Percentiles rank a stretch among this genome's conserved stretches.
Evolutionary conservation across 2,797 vertebrate genomes (phyloP).

Genomic region (Sebastiscus albofasciatus): DNA sequence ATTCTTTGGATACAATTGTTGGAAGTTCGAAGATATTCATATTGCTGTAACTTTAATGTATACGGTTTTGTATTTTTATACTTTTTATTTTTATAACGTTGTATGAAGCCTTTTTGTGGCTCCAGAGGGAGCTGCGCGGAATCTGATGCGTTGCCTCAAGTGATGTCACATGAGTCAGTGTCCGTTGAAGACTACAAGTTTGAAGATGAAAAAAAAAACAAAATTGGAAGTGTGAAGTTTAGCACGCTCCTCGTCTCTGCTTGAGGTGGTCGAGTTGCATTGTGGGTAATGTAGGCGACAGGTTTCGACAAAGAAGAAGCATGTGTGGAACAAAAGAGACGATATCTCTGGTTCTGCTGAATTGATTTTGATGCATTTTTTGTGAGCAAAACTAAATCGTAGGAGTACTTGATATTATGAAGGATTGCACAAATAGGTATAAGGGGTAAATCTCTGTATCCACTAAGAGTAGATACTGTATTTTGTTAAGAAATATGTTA

Average conservation of each 20-base stretch:
- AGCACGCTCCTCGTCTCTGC: neutral
- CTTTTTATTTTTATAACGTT: neutral
- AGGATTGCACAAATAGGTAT: neutral
- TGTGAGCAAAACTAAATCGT: neutral
- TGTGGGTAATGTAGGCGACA: too few species aligned
- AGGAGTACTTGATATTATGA: neutral
- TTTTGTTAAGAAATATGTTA: neutral
- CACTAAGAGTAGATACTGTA: neutral
- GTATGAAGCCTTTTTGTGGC: neutral
- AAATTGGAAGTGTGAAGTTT: neutral
- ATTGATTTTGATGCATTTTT: too few species aligned
- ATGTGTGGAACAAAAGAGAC: neutral
- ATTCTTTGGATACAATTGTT: neutral
- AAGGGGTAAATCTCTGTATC: neutral
- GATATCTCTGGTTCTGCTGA: too few species aligned
- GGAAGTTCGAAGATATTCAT: neutral
- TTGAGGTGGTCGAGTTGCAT: too few species aligned
- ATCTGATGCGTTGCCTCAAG: too few species aligned
- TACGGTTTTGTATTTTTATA: conserved; percentile 11
- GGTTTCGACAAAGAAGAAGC: neutral
- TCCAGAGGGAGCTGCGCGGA: neutral
- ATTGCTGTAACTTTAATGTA: neutral
- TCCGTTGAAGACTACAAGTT: neutral
- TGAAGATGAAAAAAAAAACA: neutral
- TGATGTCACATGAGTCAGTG: neutral